Conservation (phyloP, 2,888 invertebrate species). For the Scrobipalpa costella region DNA sequence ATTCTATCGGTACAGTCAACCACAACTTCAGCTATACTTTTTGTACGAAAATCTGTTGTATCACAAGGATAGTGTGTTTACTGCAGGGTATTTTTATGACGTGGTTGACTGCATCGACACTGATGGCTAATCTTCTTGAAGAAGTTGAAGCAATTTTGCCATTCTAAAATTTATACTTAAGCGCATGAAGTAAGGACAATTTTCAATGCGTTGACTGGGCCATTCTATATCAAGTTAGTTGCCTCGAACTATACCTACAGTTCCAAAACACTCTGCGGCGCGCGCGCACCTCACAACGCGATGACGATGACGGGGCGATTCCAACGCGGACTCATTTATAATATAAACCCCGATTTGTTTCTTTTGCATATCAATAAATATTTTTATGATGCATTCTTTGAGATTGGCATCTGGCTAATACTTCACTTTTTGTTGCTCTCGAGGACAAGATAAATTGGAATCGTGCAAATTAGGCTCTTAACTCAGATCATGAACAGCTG, state of each 20-base stretch:
- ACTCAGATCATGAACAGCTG: too few species aligned
- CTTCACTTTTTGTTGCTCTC: not conserved
- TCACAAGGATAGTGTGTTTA: too few species aligned
- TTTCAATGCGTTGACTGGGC: too few species aligned
- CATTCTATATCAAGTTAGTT: not conserved
- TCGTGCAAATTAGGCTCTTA: not conserved
- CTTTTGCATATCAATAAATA: conserved; percentile 63
- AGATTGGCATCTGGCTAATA: not conserved
- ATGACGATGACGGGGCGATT: conserved; percentile 60
- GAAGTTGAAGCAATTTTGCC: too few species aligned
- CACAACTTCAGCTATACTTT: too few species aligned
- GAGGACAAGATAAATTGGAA: not conserved
- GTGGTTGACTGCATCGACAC: too few species aligned
- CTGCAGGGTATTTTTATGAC: too few species aligned
- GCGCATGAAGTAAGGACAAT: too few species aligned
- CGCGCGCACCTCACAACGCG: conserved; percentile 53
- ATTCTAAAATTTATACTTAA: too few species aligned
- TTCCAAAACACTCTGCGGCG: conserved; percentile 1
- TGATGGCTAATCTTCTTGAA: too few species aligned
- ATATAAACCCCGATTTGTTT: conserved; percentile 49
- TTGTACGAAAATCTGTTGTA: too few species aligned
- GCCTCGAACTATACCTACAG: too few species aligned
- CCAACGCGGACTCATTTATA: conserved; percentile 58
- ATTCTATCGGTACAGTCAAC: not conserved
- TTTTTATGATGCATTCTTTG: conserved; percentile 55